Conservation (phyloP, 2,113 vertebrate species). For the Ochotona princeps region DNA sequence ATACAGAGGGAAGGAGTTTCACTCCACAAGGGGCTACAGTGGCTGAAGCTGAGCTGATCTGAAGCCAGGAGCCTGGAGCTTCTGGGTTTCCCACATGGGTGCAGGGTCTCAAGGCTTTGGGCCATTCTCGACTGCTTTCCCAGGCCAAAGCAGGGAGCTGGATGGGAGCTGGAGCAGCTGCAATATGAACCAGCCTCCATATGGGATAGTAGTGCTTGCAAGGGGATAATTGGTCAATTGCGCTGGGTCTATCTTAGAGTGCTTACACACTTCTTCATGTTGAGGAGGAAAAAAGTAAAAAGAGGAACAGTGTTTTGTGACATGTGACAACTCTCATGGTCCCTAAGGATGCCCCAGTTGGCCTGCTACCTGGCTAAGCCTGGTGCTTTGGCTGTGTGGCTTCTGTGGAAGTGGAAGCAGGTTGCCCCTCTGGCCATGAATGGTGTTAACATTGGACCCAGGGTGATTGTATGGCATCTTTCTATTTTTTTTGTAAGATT, state of each 20-base stretch:
- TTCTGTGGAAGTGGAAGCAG: neutral
- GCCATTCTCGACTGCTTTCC: too few relatives aligned
- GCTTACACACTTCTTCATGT: conserved; percentile 16
- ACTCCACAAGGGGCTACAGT: too few relatives aligned
- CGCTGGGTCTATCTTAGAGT: neutral
- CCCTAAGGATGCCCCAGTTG: neutral
- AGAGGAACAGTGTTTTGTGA: neutral
- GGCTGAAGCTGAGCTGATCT: too few relatives aligned
- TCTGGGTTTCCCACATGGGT: too few relatives aligned
- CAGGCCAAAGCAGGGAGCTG: too few relatives aligned
- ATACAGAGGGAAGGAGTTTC: too few relatives aligned
- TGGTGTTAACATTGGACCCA: neutral
- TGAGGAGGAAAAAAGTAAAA: neutral
- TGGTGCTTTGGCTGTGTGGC: neutral
- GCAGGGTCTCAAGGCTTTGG: too few relatives aligned
- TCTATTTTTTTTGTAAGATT: neutral
- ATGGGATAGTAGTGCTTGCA: too few relatives aligned
- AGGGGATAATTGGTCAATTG: too few relatives aligned
- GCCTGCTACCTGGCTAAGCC: neutral
- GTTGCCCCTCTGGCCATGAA: neutral
- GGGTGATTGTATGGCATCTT: neutral
- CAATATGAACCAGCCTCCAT: too few relatives aligned
- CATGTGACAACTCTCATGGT: neutral
- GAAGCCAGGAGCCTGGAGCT: too few relatives aligned
- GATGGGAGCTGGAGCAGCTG: too few relatives aligned